Conservation (phyloP, 2,113 vertebrate species). For the Sander vitreus region DNA sequence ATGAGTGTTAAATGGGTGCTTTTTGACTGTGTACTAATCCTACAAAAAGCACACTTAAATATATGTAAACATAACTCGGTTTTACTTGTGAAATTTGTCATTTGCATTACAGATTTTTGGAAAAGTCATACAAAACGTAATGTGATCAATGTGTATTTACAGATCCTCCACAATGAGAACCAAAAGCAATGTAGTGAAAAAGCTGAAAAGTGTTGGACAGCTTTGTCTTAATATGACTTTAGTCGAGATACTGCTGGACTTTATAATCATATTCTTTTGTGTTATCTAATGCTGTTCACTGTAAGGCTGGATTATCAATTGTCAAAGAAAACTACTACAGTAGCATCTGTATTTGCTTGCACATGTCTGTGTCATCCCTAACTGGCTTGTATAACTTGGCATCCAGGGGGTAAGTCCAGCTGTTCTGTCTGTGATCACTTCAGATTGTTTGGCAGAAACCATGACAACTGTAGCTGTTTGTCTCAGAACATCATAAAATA, state of each 20-base stretch:
- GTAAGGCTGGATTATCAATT: constrained; percentile 4
- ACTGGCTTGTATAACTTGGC: constrained; percentile 57
- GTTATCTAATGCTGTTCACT: background rate
- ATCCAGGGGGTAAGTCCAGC: constrained; percentile 32
- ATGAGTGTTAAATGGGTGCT: background rate
- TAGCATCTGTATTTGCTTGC: background rate
- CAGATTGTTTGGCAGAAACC: constrained; percentile 42
- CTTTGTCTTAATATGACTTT: background rate
- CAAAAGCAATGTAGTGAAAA: constrained; percentile 11
- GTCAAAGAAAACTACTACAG: constrained; percentile 1
- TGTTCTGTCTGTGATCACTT: constrained; percentile 47
- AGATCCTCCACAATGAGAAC: constrained; percentile 9
- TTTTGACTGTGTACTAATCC: background rate
- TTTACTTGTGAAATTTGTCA: constrained; percentile 19
- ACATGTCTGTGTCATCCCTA: constrained; percentile 24
- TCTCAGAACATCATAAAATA: constrained; percentile 30
- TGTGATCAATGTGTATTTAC: background rate
- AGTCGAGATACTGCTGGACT: constrained; percentile 15
- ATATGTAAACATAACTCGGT: constrained; percentile 50
- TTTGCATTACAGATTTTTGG: constrained; percentile 1
- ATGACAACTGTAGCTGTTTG: constrained; percentile 28
- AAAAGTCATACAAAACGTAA: constrained; percentile 4
- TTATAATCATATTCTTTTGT: background rate
- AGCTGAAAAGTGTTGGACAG: background rate
- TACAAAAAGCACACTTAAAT: constrained; percentile 7